Evolutionary conservation across 2,888 invertebrate species (phyloP), one percentile per base, ranked within the genome.

Genomic region (Sicus ferrugineus): DNA sequence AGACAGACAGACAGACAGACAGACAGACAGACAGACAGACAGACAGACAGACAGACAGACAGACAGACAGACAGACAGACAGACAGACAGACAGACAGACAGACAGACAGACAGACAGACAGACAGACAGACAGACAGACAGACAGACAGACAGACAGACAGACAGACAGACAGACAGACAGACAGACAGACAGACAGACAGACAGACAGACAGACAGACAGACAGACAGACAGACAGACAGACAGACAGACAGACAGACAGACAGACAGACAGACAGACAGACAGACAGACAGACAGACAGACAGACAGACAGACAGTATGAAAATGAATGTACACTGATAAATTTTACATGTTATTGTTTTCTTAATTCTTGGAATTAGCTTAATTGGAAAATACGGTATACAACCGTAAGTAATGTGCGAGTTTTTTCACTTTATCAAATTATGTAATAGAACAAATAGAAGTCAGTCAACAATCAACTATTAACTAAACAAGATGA

Each of bases 1-100:
- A 52, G 52, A 52, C 52, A 52, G 52, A 52, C 52, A 52, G 52
- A 52, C 52, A 52, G 52, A 52, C 52, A 52, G 52, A 52, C 52
- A 52, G 52, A 52, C 52, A 52, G 52, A 52, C 52, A 52, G 52
- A 52, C 52, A 52, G 52, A 52, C 52, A 52, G 52, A 52, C 52
- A 52, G 52, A 52, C 52, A 52, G 52, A 52, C 52, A 52, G 52
- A 52, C 52, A 52, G 52, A 52, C 52, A 52, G 52, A 52, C 52
- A 52, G 52, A 52, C 52, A 52, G 52, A 52, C 52, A 52, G 52
- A 52, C 52, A 52, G 52, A 52, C 52, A 52, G 52, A 52, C 52
- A 52, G 52, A 52, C 52, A 52, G 52, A 52, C 52, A 52, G 52
- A 52, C 52, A 52, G 52, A 52, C 52, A 52, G 52, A 52, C 52